Base-by-base conservation (phyloP, 2,888 invertebrate species). In the Caenorhabditis sulstoni region DNA sequence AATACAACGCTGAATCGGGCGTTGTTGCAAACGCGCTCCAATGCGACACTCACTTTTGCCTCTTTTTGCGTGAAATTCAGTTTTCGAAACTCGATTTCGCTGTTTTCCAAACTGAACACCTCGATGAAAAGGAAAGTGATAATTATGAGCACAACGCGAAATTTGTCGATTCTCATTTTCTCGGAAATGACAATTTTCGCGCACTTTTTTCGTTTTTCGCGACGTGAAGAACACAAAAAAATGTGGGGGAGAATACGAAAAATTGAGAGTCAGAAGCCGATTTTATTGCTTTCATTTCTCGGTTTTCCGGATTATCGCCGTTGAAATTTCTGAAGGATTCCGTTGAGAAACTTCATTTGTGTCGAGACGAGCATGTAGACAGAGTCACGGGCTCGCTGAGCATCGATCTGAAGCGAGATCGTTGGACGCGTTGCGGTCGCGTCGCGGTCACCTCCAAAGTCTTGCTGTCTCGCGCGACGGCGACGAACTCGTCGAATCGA, bases 311-410 rank as follows among this genome's bases (percentile, higher is more conserved):
- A 29, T 62, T 8, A 62, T 44, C 39, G 11, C 37, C 49, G 37
- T 45, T 71, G 77, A 44, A 78, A 66, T 35, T 71, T 78, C 29
- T 61, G 65, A n/a, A 78, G 62, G 18, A 78, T 78, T 57, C 65
- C 77, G 49, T 44, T 66, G 41, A 78, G 65, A 65, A 78, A 78
- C 22, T 78, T 78, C 52, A 78, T 78, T 71, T 78, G 77, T 16
- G 77, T 78, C 0, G 77, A 78, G n/a, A 71, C 66, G 12, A 78
- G 37, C 8, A 66, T 71, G 49, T 66, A 66, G 9, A 62, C 44
- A 4, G 47, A 29, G 16, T 65, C 57, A 18, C 66, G 49, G 11
- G 35, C 41, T 50, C 77, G 53, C 47, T 71, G 70, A 5, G 77
- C 77, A 29, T 78, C 70, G 8, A 78, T 78, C 71, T 77, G 53